A percentile compares a stretch with the other conserved stretches of the same genome.
Evolutionary conservation across 2,888 invertebrate species (phyloP).

Genomic region (Beris morrisii): DNA sequence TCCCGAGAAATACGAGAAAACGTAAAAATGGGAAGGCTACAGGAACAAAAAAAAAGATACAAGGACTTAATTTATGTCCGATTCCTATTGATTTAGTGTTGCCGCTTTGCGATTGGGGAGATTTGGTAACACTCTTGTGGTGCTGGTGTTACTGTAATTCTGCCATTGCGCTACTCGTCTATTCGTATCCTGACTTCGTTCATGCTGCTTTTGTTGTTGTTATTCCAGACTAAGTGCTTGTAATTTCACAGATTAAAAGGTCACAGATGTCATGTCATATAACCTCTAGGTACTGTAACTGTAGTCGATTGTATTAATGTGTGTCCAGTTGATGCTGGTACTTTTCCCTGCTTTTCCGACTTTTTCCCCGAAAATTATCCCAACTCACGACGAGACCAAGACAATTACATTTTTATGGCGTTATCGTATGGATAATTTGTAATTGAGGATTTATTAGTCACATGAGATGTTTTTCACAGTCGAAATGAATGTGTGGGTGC

Average conservation of each 20-base stretch:
- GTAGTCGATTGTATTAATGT: too few relatives aligned
- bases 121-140: constrained; percentile 3
- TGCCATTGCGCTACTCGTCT: too few relatives aligned
- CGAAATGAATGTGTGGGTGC: background rate
- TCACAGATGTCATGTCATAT: constrained; percentile 36
- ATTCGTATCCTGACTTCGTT: too few relatives aligned
- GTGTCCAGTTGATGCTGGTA: background rate
- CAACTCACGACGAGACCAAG: background rate
- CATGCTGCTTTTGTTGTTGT: too few relatives aligned
- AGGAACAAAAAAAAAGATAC: constrained; percentile 31
- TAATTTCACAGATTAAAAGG: constrained; percentile 38
- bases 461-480: constrained; percentile 43
- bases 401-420: constrained; percentile 35
- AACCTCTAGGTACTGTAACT: constrained; percentile 11
- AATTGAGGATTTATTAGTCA: constrained; percentile 52
- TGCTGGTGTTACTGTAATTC: too few relatives aligned
- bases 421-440: constrained; percentile 41
- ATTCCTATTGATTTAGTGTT: constrained; percentile 38
- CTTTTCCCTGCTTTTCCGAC: constrained; percentile 5
- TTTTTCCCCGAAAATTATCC: constrained; percentile 15
- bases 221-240: constrained; percentile 9
- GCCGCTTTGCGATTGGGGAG: constrained; percentile 30
- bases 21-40: constrained; percentile 29
- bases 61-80: constrained; percentile 39
- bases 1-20: constrained; percentile 22